Percentiles rank a stretch among this genome's conserved stretches.
phyloP scores from a whole-genome alignment of 2,888 invertebrate species.

The Sceliomorpha sp. region DNA sequence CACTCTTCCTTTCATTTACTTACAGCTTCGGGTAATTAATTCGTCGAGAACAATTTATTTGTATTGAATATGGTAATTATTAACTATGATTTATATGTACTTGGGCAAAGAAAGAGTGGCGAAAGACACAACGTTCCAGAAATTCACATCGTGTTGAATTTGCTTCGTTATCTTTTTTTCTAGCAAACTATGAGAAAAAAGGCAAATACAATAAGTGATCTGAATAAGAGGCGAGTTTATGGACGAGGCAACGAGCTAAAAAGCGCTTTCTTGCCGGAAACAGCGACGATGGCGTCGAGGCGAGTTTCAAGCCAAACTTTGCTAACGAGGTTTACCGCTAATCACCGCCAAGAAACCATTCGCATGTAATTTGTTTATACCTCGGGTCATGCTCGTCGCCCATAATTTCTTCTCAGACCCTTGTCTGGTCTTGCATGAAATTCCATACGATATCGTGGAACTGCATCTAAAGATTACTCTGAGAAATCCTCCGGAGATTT shows the following conservation, averaged over 20 bases:
- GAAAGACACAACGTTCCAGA: no score
- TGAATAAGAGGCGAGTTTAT: not conserved
- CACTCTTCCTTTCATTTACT: conserved; percentile 47
- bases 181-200: conserved; percentile 1
- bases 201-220: not conserved
- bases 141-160: no score
- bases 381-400: conserved; percentile 66
- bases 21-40: conserved; percentile 50
- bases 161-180: no score
- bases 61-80: no score
- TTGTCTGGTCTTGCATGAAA: conserved; percentile 50
- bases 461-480: conserved; percentile 20
- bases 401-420: conserved; percentile 65
- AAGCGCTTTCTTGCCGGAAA: conserved; percentile 12
- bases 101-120: no score
- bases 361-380: conserved; percentile 77
- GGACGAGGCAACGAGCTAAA: conserved; percentile 4
- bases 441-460: conserved; percentile 33
- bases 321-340: conserved; percentile 76
- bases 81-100: no score
- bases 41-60: no score
- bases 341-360: conserved; percentile 76
- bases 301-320: conserved; percentile 63
- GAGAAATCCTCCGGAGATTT: conserved; percentile 35
- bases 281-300: conserved; percentile 5